Evolutionary conservation across 2,888 invertebrate genomes (phyloP).

Genomic region (Coleophora deauratella): DNA sequence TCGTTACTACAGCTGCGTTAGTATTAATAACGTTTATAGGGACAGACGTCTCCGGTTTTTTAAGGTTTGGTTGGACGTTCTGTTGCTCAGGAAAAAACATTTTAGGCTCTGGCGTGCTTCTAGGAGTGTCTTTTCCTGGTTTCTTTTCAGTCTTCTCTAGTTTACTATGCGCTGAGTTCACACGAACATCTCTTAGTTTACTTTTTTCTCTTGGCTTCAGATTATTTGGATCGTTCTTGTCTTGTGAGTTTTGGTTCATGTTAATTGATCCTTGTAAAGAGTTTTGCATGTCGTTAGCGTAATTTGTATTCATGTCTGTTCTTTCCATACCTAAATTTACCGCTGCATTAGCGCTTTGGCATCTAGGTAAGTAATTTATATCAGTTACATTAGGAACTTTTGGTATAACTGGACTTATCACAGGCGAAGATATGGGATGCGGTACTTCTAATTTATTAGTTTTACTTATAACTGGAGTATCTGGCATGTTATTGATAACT

Average conservation of each 20-base stretch:
- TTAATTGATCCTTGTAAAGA: conserved; percentile 49
- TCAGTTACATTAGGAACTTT: conserved; percentile 60
- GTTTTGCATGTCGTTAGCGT: conserved; percentile 42
- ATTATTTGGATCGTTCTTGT: conserved; percentile 45
- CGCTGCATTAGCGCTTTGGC: conserved; percentile 63
- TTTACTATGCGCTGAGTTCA: conserved; percentile 66
- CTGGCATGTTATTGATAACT: conserved; percentile 37
- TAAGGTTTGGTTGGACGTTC: conserved; percentile 30
- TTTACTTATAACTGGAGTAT: conserved; percentile 52
- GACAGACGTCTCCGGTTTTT: conserved; percentile 63
- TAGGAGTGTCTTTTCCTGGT: conserved; percentile 46
- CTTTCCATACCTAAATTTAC: conserved; percentile 56
- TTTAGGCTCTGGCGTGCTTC: conserved; percentile 60
- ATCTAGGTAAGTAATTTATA: conserved; percentile 58
- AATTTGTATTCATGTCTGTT: conserved; percentile 46
- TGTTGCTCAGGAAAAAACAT: conserved; percentile 66
- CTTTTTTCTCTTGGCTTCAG: conserved; percentile 60
- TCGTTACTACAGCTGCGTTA: conserved; percentile 38
- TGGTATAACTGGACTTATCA: conserved; percentile 60
- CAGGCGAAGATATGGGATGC: conserved; percentile 65
- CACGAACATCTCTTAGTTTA: conserved; percentile 60
- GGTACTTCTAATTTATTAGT: conserved; percentile 63
- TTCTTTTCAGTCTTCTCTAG: conserved; percentile 62
- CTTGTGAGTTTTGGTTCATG: conserved; percentile 42
- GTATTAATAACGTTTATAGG: conserved; percentile 60